Evolutionary conservation across 2,888 invertebrate species (phyloP).

Genomic region (Belgica antarctica): DNA sequence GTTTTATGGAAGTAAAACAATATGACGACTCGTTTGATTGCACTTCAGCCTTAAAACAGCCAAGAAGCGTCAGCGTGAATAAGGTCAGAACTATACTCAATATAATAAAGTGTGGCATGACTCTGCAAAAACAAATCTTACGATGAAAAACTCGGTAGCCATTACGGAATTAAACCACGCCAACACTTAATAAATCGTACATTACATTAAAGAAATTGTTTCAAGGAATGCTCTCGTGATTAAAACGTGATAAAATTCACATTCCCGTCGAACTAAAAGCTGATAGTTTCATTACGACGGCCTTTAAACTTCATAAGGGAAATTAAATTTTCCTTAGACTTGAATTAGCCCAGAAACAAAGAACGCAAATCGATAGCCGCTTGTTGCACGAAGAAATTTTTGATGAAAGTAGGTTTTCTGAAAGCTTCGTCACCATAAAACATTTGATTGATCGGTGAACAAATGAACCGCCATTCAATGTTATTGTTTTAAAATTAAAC

Average conservation of each 20-base stretch:
- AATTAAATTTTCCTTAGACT: too few species aligned
- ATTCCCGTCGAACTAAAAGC: neutral
- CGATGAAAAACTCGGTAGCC: neutral
- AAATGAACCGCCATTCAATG: too few species aligned
- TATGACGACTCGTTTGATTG: neutral
- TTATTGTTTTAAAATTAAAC: too few species aligned
- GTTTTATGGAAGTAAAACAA: too few species aligned
- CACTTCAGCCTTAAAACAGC: neutral
- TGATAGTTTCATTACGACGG: neutral
- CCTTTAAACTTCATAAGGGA: neutral
- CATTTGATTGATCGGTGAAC: too few species aligned
- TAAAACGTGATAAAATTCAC: neutral
- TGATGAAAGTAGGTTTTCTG: too few species aligned
- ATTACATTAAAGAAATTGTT: neutral
- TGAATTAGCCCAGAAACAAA: too few species aligned
- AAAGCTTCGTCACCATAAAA: too few species aligned
- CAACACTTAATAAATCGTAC: neutral
- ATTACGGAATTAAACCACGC: neutral
- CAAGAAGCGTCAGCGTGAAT: neutral
- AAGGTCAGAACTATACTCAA: neutral
- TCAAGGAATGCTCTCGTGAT: neutral
- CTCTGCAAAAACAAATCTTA: conserved; percentile 2
- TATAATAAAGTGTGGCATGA: neutral
- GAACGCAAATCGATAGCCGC: too few species aligned
- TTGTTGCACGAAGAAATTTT: too few species aligned